Base-by-base conservation (phyloP, 2,888 invertebrate species). In the Noctua janthina region DNA sequence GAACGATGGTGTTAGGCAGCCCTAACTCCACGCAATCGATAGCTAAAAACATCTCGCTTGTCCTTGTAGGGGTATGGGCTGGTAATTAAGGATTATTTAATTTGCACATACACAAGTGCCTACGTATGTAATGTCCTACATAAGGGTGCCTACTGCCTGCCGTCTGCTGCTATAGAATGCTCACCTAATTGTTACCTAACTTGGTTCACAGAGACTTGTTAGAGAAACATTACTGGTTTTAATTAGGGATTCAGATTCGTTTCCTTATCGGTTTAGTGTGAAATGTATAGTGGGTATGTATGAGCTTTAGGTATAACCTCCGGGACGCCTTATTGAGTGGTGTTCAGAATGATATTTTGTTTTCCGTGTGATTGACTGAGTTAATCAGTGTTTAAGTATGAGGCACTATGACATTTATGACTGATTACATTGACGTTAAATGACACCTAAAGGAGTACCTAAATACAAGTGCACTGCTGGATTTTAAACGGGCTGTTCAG, bases 71-170 rank as follows among this genome's bases (percentile, higher is more conserved):
- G 51, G 68, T 51, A 64, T 67, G 72, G 59, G 71, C 73, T 78
- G 62, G 78, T 83, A 88, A 88, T 89, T 89, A 88, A 83, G 78
- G 86, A 84, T 86, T 89, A 89, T 89, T 88, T 84, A 70, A 88
- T 89, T 88, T 82, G 78, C 89, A 83, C 85, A 64, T 74, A 67
- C 70, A 75, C 69, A 56, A 29, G 78, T 76, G 29, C 43, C 46
- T 83, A 70, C 46, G 15, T 67, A 78, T 46, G 43, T 73, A 83
- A 71, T 29, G 75, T 46, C 39, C 46, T 68, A 70, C 74, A 74
- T 62, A 75, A 69, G 64, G 59, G 59, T 17, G 59, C 46, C 66
- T 20, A 2, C 11, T 46, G 46, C 46, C 59, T n/a, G n/a, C 35
- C n/a, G 39, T 5, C 66, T 43, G 76, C 46, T 10, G 20, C 49